Base-by-base conservation (phyloP, 2,888 invertebrate genomes). In the Heliconius cydno region DNA sequence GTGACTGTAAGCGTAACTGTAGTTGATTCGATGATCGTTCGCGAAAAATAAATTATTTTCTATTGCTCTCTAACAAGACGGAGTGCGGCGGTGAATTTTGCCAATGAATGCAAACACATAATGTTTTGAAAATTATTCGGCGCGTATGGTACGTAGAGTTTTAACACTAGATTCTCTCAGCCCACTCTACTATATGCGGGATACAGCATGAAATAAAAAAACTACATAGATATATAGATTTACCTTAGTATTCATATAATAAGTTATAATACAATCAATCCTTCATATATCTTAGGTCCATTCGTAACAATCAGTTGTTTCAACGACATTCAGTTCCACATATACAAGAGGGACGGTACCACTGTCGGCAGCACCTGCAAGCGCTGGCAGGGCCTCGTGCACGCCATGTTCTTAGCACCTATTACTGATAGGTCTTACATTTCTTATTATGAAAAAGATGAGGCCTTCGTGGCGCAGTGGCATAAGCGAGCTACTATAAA, bases 301-400 rank as follows among this genome's bases (percentile, higher is more conserved):
- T 79, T 82, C 0, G 77, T 91, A 1, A 94, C 93, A 1, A 60
- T 93, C 68, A 91, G 89, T 87, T 91, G 89, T 83, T 94, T 90
- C 87, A 86, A 84, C 1, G 92, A 94, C 82, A 86, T 94, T 5
- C 88, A 90, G 86, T 94, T 94, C 85, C 84, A 88, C 71, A 89
- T 94, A 76, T 79, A 85, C 78, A 85, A 88, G 3, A 80, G 84
- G 0, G 89, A 92, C 68, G 94, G 93, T 66, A 78, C 84, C 0
- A 82, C 84, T 0, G 91, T 90, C 0, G 94, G 93, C 1, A 86
- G 88, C 83, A 91, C 93, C 38, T 87, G 88, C 87, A 94, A 94
- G 85, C 89, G 90, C 75, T 94, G 94, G 94, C 91, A 91, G 83
- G 94, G 94, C 0, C 80, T 94, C 4, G 68, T 86, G 30, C 94